These are phyloP conservation scores for Ibycter americanus DNA, from an alignment of 2,797 vertebrate species.

Conservation along the genomic window DNA sequence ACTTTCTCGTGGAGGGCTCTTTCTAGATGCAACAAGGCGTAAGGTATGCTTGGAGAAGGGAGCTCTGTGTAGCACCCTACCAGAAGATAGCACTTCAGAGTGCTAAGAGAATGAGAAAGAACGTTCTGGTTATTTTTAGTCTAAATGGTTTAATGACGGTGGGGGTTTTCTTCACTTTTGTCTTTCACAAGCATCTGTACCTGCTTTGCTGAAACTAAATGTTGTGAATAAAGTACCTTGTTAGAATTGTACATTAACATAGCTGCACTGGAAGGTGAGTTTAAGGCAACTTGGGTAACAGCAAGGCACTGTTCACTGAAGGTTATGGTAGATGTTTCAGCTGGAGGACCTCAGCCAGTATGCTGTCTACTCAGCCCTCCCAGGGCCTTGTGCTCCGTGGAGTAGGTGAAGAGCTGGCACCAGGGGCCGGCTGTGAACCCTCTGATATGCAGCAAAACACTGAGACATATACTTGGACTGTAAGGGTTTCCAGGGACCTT, in stretches of 20 bases:
- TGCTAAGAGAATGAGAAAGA: neutral
- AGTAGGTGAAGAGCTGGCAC: neutral
- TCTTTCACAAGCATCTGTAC: neutral
- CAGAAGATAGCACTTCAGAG: neutral
- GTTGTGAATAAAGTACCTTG: neutral
- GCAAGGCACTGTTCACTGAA: neutral
- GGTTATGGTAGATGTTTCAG: neutral
- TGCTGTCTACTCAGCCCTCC: neutral
- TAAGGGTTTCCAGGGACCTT: neutral
- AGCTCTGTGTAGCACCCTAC: neutral
- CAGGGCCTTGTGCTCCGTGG: neutral
- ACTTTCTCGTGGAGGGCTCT: neutral
- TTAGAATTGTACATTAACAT: neutral
- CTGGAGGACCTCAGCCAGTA: neutral
- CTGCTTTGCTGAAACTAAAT: neutral
- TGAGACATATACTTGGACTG: neutral
- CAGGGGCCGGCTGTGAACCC: neutral
- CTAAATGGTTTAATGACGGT: neutral
- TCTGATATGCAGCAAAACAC: neutral
- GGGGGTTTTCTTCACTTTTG: neutral
- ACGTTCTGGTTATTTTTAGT: neutral
- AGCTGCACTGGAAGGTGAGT: neutral
- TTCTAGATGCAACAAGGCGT: neutral
- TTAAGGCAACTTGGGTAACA: neutral
- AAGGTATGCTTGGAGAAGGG: neutral